Percentiles rank a stretch among this genome's conserved stretches.
These are phyloP conservation scores for Fistularia tabacaria DNA, from an alignment of 2,797 vertebrate species.

Conservation along the genomic window DNA sequence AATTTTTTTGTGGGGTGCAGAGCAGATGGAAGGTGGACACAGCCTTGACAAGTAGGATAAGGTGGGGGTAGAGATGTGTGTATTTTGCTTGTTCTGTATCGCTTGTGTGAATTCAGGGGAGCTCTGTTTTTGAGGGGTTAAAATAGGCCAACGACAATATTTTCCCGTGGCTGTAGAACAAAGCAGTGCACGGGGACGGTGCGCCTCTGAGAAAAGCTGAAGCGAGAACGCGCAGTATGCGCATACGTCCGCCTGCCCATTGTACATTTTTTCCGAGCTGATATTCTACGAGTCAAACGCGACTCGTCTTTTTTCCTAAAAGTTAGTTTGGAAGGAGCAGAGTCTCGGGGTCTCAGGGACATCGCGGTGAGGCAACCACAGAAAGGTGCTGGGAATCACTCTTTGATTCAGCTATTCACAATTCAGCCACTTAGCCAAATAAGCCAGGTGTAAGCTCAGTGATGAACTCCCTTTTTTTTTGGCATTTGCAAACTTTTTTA, in stretches of 20 bases:
- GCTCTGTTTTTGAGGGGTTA: slow-evolving; percentile 31
- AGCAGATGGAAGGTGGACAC: slow-evolving; percentile 62
- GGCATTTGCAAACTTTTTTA: slow-evolving; percentile 59
- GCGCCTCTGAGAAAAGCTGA: slow-evolving; percentile 46
- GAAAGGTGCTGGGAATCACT: slow-evolving; percentile 27
- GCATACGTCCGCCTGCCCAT: slow-evolving; percentile 55
- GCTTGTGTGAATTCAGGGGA: slow-evolving; percentile 26
- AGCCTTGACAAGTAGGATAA: slow-evolving; percentile 39
- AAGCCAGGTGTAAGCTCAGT: slow-evolving; percentile 54
- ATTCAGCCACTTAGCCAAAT: slow-evolving; percentile 32
- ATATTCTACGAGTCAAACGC: slow-evolving; percentile 40
- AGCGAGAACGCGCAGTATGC: slow-evolving; percentile 18
- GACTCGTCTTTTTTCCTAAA: slow-evolving; percentile 24
- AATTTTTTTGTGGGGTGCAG: slow-evolving; percentile 4
- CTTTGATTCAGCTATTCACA: slow-evolving; percentile 32
- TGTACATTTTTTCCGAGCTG: slow-evolving; percentile 58
- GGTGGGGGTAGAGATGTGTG: slow-evolving; percentile 35
- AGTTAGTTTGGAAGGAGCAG: slow-evolving; percentile 38
- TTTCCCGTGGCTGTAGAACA: slow-evolving; percentile 43
- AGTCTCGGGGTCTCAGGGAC: slow-evolving; percentile 60
- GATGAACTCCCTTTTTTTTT: slow-evolving; percentile 51
- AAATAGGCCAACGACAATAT: slow-evolving; percentile 35
- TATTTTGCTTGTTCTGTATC: slow-evolving; percentile 46
- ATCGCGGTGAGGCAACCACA: slow-evolving; percentile 50
- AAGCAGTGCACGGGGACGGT: slow-evolving; percentile 43